Evolutionary conservation across 2,888 invertebrate species (phyloP).

Genomic region (Anthophora plumipes): DNA sequence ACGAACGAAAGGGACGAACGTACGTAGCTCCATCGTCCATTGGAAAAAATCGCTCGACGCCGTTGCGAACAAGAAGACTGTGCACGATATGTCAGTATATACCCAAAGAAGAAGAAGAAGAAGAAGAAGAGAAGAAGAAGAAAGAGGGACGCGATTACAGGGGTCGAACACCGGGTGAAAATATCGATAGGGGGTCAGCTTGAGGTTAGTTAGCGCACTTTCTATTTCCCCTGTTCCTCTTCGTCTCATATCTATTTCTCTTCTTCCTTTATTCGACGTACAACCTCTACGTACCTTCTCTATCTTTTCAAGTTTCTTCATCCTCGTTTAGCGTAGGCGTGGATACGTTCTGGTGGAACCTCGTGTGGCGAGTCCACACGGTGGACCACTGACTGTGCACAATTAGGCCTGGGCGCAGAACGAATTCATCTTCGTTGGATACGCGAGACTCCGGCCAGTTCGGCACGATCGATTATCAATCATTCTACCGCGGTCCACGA

Average conservation of each 20-base stretch:
- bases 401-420: slow-evolving; percentile 80
- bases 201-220: slow-evolving; percentile 71
- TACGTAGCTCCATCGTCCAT: slow-evolving; percentile 13
- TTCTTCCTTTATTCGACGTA: neutral
- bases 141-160: slow-evolving; percentile 58
- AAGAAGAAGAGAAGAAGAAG: slow-evolving; percentile 39
- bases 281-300: neutral
- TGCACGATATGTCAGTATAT: slow-evolving; percentile 9
- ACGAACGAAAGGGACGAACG: neutral
- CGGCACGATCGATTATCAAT: slow-evolving; percentile 81
- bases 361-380: slow-evolving; percentile 61
- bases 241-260: slow-evolving; percentile 6
- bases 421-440: slow-evolving; percentile 82
- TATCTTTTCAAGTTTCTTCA: slow-evolving; percentile 19
- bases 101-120: slow-evolving; percentile 25
- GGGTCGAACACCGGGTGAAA: slow-evolving; percentile 70
- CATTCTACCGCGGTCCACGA: slow-evolving; percentile 72
- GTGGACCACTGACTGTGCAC: slow-evolving; percentile 82
- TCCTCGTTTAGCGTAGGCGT: slow-evolving; percentile 65
- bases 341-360: slow-evolving; percentile 60
- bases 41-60: slow-evolving; percentile 36
- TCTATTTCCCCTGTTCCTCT: slow-evolving; percentile 48
- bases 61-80: slow-evolving; percentile 10
- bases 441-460: slow-evolving; percentile 75
- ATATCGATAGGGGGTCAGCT: slow-evolving; percentile 75